These are phyloP conservation scores for Apogon talboti DNA, from an alignment of 2,797 vertebrate genomes.

Conservation along the genomic window DNA sequence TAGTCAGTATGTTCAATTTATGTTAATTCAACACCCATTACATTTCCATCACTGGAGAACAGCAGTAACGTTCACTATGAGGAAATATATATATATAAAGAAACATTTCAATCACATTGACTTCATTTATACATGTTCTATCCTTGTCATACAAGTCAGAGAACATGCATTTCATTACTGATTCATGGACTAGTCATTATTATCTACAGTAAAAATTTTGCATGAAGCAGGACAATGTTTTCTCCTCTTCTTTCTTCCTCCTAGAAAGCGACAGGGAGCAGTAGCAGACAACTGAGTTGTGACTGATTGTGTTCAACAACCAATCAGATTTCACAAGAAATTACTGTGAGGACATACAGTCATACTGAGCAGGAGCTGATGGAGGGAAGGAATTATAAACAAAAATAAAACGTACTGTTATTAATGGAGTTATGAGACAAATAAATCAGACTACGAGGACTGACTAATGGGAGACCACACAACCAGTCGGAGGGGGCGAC, in stretches of 20 bases:
- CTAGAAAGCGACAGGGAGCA: conserved; percentile 26
- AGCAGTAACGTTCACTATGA: no score
- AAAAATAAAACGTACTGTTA: conserved; percentile 47
- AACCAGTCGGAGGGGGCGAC: conserved; percentile 69
- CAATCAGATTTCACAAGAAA: conserved; percentile 47
- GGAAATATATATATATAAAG: no score
- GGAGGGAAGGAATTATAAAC: conserved; percentile 57
- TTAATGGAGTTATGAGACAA: conserved; percentile 74
- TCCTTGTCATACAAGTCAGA: no score
- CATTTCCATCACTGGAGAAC: no score
- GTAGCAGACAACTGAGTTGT: conserved; percentile 16
- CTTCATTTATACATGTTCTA: no score
- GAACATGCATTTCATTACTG: background rate
- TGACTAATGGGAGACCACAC: conserved; percentile 72
- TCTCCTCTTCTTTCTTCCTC: conserved; percentile 54
- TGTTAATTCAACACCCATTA: no score
- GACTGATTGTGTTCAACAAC: conserved; percentile 52
- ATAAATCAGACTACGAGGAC: conserved; percentile 65
- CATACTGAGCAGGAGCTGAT: conserved; percentile 64
- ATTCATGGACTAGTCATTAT: background rate
- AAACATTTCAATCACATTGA: no score
- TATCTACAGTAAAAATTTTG: background rate
- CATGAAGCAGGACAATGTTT: conserved; percentile 43
- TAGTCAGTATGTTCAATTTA: no score
- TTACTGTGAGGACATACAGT: conserved; percentile 54